phyloP scores from a whole-genome alignment of 2,888 invertebrate genomes.

The Crematogaster levior region DNA sequence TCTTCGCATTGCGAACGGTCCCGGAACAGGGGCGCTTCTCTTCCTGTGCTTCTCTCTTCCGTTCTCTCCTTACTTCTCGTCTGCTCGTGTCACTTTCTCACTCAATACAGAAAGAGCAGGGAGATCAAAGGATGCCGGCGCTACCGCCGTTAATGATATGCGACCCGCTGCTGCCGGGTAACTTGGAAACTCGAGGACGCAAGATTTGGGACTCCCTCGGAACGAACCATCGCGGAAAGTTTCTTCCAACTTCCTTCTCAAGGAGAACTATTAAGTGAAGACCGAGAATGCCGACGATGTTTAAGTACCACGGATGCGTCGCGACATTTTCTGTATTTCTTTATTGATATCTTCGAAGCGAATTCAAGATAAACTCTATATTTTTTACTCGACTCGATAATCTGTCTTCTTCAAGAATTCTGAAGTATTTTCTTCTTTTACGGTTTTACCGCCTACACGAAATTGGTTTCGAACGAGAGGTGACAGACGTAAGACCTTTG shows the following conservation, averaged over 20 bases:
- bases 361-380: not conserved
- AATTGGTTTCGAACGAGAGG: not conserved
- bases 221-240: not conserved
- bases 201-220: slow-evolving; percentile 15
- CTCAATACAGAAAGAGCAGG: slow-evolving; percentile 46
- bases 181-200: slow-evolving; percentile 50
- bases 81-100: slow-evolving; percentile 43
- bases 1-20: slow-evolving; percentile 17
- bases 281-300: not conserved
- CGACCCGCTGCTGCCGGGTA: slow-evolving; percentile 63
- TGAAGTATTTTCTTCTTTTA: not conserved
- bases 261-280: not conserved
- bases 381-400: not conserved
- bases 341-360: not conserved
- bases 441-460: not conserved
- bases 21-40: slow-evolving; percentile 18
- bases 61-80: slow-evolving; percentile 1
- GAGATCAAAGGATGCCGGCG: slow-evolving; percentile 76
- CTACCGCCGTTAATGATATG: slow-evolving; percentile 75
- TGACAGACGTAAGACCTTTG: not conserved
- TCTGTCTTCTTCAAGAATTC: not conserved
- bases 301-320: not conserved
- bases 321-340: not conserved
- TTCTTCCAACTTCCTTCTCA: not conserved
- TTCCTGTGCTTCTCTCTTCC: slow-evolving; percentile 31